These are phyloP conservation scores for Drosophila macrospina DNA, from an alignment of 2,888 invertebrate species.

Conservation along the genomic window DNA sequence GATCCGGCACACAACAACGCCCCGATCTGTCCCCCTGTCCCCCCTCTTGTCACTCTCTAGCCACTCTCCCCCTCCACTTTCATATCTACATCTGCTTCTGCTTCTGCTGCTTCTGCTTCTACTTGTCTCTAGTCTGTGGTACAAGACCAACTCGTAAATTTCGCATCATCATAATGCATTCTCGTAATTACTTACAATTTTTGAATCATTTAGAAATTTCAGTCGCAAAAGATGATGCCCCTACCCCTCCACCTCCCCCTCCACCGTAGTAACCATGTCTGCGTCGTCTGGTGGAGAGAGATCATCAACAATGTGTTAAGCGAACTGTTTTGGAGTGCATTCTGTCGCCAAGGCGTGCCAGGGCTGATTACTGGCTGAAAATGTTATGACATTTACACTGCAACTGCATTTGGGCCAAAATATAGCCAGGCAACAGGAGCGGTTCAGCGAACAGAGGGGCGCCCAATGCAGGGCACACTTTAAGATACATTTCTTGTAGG, in stretches of 20 bases:
- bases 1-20: conserved; percentile 61
- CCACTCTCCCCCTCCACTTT: not conserved
- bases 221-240: conserved; percentile 57
- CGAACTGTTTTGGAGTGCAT: conserved; percentile 33
- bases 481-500: no score
- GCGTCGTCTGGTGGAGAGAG: conserved; percentile 9
- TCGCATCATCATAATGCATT: conserved; percentile 81
- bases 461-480: not conserved
- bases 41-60: not conserved
- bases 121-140: conserved; percentile 8
- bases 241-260: not conserved
- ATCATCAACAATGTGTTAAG: conserved; percentile 59
- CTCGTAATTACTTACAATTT: conserved; percentile 84
- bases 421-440: conserved; percentile 46
- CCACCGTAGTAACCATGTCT: not conserved
- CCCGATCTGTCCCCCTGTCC: not conserved
- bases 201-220: conserved; percentile 83
- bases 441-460: conserved; percentile 17
- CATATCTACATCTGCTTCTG: conserved; percentile 21
- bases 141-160: conserved; percentile 73
- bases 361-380: conserved; percentile 73
- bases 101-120: conserved; percentile 1
- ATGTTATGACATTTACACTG: conserved; percentile 79
- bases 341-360: conserved; percentile 22
- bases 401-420: conserved; percentile 51